Evolutionary conservation across 2,888 invertebrate species (phyloP), one percentile per base, ranked within the genome.

Genomic region (Onchidella celtica): DNA sequence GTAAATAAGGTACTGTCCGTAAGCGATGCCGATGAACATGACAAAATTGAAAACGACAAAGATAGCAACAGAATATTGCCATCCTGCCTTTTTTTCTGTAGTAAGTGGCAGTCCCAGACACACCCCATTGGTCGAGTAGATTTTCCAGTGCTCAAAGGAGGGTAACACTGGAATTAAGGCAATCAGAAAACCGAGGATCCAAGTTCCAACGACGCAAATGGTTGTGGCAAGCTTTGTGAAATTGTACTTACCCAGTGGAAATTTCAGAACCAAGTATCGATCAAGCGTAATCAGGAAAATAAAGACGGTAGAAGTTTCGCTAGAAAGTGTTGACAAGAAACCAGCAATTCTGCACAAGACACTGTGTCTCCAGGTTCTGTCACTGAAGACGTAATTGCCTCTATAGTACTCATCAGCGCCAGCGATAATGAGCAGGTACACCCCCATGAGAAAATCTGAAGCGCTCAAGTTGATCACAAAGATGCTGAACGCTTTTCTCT

Each of bases 261-360:
- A 93, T 27, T 95, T 94, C 40, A 95, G 95, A 0, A 95, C 95
- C 85, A 95, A 93, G 86, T 95, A 94, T 21, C 95, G 94, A 89
- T 95, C 95, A 93, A 95, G 94, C 0, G 95, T 95, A 79, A 95
- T 95, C 82, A 95, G 87, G 0, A 95, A 94, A 17, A 95, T 92
- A 76, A 95, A 94, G 82, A 95, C 90, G 0, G 95, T 95, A 0
- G 95, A 95, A 2, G 95, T 95, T 90, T 95, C 95, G 82, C 95
- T 95, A 78, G 95, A 95, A 27, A 88, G 27, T 0, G 86, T 86
- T 2, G 88, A 82, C 34, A 88, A 59, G 34, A 85, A 78, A 24
- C 89, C 89, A 6, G 89, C 86, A 34, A 87, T 9, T 55, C 84
- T 75, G 72, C 89, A 89, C 11, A 74, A 66, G 3, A 27, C 27